Evolutionary conservation across 2,888 invertebrate species (phyloP), one percentile per base, ranked within the genome.

Genomic region (Seira sanloemensis): DNA sequence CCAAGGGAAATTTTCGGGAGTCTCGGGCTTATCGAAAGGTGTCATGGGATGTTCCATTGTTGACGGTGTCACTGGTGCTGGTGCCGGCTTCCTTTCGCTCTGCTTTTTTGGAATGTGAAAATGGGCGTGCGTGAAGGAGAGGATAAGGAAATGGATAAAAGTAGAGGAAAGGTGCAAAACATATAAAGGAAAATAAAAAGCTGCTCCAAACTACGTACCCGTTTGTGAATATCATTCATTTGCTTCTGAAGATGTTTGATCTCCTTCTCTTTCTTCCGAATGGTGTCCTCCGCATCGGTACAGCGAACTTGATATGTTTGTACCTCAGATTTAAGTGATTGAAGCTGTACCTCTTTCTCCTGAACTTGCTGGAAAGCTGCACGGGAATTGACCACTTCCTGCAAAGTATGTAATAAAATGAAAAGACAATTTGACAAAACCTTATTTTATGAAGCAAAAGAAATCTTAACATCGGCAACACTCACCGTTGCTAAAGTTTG

Each of bases 141-240:
- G n/a, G 12, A 46, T 46, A 46, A 46, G 46, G 46, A 46, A 46
- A 46, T 9, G 5, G 46, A 5, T 5, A 12, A 46, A 46, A 46
- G 5, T 46, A 46, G 46, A 12, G 12, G 12, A 46, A 5, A 12
- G 46, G 12, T 9, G 46, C 46, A 12, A 9, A 46, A 12, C 5
- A 9, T 46, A 9, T 46, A 46, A 46, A 46, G 46, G 46, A 46
- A 9, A 46, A 12, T 9, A 46, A 46, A 46, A 46, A n/a, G n/a
- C n/a, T n/a, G n/a, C n/a, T n/a, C n/a, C n/a, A 37, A 37, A 9
- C 12, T 37, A 37, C 18, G 65, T 83, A 89, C 89, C 82, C 87
- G 86, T 58, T 85, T 85, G 66, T 88, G 86, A 18, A 88, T 78
- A 23, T 75, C 67, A n/a, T 87, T 81, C 86, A 89, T 86, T 84